Evolutionary conservation across 2,113 vertebrate species (phyloP), one percentile per base, ranked within the genome.

Genomic region (Meleagris gallopavo): DNA sequence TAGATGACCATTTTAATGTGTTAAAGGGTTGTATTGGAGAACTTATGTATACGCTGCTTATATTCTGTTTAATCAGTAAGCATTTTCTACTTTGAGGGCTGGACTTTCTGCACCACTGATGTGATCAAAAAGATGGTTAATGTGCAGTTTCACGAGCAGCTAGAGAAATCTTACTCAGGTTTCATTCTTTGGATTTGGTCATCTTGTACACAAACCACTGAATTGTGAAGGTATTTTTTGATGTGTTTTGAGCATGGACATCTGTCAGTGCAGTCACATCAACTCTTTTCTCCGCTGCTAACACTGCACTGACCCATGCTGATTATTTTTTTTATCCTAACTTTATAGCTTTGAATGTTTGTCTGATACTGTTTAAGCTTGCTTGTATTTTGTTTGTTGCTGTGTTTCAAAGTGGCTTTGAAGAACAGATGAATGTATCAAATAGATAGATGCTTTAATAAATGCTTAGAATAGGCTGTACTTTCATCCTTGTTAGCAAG

Each of bases 21-120:
- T 73, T 73, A 70, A 66, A 95, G 64, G 41, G 71, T 89, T 71
- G 77, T 88, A 89, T 91, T 93, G 71, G 78, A 92, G n/a, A 88
- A 2, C 20, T 92, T 93, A 83, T 88, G 6, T 69, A 46, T 3
- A 4, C 75, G 45, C 21, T 36, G 43, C 11, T 30, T 74, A 65
- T 64, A 29, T 86, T 67, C 67, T 90, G 9, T 69, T 92, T 78
- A 78, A 57, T 54, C 84, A 48, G 43, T 57, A 86, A 76, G 10
- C 11, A 36, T 60, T 94, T 92, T 82, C 18, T 55, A 0, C 38
- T 89, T 85, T 38, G 46, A 89, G 87, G 54, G 8, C 54, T 82
- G 40, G 27, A 36, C 54, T 87, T 94, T 54, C 11, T 32, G 10
- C 32, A 6, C n/a, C 82, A 14, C 27, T 85, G 30, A 58, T 66